Base-by-base conservation (phyloP, 2,888 invertebrate genomes). In the Diplazon laetatorius region DNA sequence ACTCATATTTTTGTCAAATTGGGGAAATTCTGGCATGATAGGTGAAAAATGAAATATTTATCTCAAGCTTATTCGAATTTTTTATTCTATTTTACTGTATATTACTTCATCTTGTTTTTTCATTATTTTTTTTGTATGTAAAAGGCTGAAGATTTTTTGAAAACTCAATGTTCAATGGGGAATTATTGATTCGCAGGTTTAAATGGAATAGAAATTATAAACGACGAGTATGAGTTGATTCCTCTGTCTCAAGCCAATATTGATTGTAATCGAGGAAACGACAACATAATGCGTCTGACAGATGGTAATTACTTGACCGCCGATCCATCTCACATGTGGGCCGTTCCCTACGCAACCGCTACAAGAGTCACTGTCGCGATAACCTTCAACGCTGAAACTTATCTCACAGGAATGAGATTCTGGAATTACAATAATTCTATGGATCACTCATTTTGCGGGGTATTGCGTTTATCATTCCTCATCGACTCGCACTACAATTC, bases 341-440 rank as follows among this genome's bases (percentile, higher is more conserved):
- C 93, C 82, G 90, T 92, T 0, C 92, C 91, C 42, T 89, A 87
- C 79, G 71, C 81, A 68, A 81, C 81, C 1, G 88, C 86, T 1
- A 84, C 85, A 14, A 75, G 69, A 57, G 69, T 82, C n/a, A 75
- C 52, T 14, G 66, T 87, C 35, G 84, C 83, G 0, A 70, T 86
- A 25, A 83, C 73, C 22, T 84, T 87, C 39, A 70, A 84, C 14
- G 66, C 73, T 20, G 92, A 84, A 52, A 79, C 84, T 52, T 81
- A 83, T 75, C 81, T 87, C 65, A 85, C 85, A 93, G 94, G 95
- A 65, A 91, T 97, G 25, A 93, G 95, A 62, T 86, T 97, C 57
- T 97, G 96, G 96, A 97, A 97, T 91, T 97, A 96, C 91, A 97
- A 97, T 89, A 94, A 94, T 71, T 94, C 93, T 82, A 92, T 94